A percentile compares a stretch with the other conserved stretches of the same genome.
These are phyloP conservation scores for Steinernema khuongi DNA, from an alignment of 1,140 invertebrate genomes.

Conservation along the genomic window DNA sequence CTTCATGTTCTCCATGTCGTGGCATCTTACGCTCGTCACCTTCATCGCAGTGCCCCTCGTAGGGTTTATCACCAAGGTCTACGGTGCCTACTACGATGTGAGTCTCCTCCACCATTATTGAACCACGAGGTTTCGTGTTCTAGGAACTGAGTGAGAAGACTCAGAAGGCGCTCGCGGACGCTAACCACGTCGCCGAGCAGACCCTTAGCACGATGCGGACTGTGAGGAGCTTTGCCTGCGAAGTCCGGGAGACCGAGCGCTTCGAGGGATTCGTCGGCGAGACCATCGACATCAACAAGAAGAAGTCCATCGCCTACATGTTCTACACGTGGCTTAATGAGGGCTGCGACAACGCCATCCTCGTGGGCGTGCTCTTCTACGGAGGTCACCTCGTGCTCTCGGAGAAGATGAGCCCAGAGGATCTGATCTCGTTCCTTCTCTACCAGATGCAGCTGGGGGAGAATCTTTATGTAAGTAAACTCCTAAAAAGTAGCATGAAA, in stretches of 20 bases:
- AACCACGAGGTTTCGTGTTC: conserved; percentile 10
- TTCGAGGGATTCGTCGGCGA: conserved; percentile 31
- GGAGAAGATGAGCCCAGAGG: conserved; percentile 38
- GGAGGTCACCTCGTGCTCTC: conserved; percentile 55
- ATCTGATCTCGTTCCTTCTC: conserved; percentile 50
- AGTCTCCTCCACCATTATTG: conserved; percentile 13
- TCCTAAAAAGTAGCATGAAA: not conserved
- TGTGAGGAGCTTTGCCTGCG: conserved; percentile 52
- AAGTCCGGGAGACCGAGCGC: conserved; percentile 39
- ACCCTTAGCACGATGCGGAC: conserved; percentile 46
- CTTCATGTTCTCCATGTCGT: conserved; percentile 61
- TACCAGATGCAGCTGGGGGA: conserved; percentile 59
- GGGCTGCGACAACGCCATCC: conserved; percentile 45
- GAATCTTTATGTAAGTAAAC: conserved; percentile 43
- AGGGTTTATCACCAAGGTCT: conserved; percentile 59
- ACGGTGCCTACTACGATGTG: conserved; percentile 59
- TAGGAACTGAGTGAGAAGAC: conserved; percentile 40
- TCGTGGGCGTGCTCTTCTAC: conserved; percentile 52
- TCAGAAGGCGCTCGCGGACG: conserved; percentile 56
- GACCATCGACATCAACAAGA: conserved; percentile 26
- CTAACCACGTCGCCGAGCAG: conserved; percentile 59
- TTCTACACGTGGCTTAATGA: conserved; percentile 50
- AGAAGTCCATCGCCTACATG: conserved; percentile 43
- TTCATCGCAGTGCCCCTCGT: conserved; percentile 60
- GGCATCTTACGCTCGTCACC: conserved; percentile 59